A percentile compares a stretch with the other conserved stretches of the same genome.
phyloP scores from a whole-genome alignment of 1,140 invertebrate genomes.

The Caerostris darwini region DNA sequence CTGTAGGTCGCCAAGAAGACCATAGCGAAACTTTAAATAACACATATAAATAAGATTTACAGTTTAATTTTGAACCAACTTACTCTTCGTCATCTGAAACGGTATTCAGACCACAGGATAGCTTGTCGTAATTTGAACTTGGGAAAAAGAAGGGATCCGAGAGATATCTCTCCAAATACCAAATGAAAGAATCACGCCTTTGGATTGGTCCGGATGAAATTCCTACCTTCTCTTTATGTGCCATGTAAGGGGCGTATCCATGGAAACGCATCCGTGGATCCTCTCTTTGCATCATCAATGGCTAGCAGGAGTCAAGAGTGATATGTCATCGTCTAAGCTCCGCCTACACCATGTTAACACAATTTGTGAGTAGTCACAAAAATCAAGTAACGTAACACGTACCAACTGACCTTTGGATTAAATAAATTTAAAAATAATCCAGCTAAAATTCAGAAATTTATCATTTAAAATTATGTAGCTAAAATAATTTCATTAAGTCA shows the following conservation, averaged over 20 bases:
- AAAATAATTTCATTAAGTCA: no score
- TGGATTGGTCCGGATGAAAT: constrained; percentile 73
- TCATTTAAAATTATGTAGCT: no score
- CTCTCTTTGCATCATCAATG: constrained; percentile 75
- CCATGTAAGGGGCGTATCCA: constrained; percentile 73
- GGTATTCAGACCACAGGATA: not conserved
- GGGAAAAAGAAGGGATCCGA: not conserved
- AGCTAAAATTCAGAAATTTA: no score
- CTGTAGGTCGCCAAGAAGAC: no score
- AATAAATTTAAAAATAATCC: no score
- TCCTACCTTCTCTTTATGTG: constrained; percentile 77
- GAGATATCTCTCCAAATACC: constrained; percentile 25
- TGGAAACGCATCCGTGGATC: constrained; percentile 71
- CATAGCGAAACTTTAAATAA: no score
- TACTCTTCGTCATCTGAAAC: not conserved
- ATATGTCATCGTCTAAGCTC: constrained; percentile 66
- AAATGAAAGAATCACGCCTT: constrained; percentile 71
- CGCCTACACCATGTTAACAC: constrained; percentile 71
- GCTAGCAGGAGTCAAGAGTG: constrained; percentile 74
- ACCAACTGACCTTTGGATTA: not conserved
- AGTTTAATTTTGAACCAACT: not conserved
- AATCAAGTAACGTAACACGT: not conserved
- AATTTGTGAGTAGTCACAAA: constrained; percentile 5
- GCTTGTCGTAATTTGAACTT: not conserved
- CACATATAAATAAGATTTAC: no score